Conservation (phyloP, 2,113 vertebrate genomes). For the Syngnathus scovelli region DNA sequence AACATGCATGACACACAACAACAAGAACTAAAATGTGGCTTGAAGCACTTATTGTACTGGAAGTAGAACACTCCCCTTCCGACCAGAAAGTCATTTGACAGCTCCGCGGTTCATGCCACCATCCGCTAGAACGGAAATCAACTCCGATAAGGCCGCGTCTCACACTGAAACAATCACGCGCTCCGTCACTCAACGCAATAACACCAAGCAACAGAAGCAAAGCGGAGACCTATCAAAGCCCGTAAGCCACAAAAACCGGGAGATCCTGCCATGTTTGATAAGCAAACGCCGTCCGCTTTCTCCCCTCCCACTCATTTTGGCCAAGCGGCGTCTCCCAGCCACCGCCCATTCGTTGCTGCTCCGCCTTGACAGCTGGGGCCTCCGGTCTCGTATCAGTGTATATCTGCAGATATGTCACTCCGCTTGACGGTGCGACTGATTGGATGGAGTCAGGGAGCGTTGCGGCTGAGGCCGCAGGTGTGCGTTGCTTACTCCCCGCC, state of each 20-base stretch:
- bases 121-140: constrained; percentile 19
- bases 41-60: background rate
- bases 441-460: constrained; percentile 27
- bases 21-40: background rate
- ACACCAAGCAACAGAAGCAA: constrained; percentile 26
- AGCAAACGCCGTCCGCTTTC: constrained; percentile 26
- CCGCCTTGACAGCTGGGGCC: constrained; percentile 55
- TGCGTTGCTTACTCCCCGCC: background rate
- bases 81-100: constrained; percentile 4
- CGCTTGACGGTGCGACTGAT: constrained; percentile 35
- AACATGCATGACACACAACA: background rate
- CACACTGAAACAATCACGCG: constrained; percentile 29
- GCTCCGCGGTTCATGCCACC: background rate
- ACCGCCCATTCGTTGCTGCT: constrained; percentile 3
- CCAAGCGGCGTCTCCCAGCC: background rate
- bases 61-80: background rate
- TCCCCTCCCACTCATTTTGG: constrained; percentile 23
- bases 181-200: constrained; percentile 47
- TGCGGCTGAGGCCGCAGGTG: constrained; percentile 35
- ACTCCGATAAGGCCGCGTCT: constrained; percentile 24
- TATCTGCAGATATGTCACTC: constrained; percentile 64
- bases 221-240: constrained; percentile 43
- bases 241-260: constrained; percentile 32
- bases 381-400: constrained; percentile 51
- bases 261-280: constrained; percentile 56